Evolutionary conservation across 2,888 invertebrate genomes (phyloP), one percentile per base, ranked within the genome.

Genomic region (Melieria picta): DNA sequence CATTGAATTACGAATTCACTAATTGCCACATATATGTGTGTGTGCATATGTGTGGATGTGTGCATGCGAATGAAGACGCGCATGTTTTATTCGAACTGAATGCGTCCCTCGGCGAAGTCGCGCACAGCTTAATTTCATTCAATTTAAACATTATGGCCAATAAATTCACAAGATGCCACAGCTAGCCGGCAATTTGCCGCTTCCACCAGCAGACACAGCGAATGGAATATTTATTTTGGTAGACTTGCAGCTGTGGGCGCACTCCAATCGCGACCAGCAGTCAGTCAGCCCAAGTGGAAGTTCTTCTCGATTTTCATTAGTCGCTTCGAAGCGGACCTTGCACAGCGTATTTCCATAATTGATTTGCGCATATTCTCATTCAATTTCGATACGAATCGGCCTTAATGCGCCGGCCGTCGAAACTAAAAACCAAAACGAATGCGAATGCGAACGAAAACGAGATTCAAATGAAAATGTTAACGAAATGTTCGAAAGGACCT

Each of bases 291-390:
- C 11, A 9, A n/a, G 11, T 9, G 13, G 5, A 50, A 50, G 50
- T 50, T n/a, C 6, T 52, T 52, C 6, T 9, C 6, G 7, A 52
- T 52, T 52, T 9, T 50, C 10, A 9, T 50, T 50, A 50, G 11
- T 9, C 50, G 10, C 11, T 50, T 50, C 30, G 6, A 9, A 52
- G 7, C 52, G 13, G 11, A 30, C 30, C 30, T 10, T 10, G 16
- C 65, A 61, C 65, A 52, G 16, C n/a, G 11, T 60, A 71, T 65
- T 58, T 61, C 55, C 61, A 61, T 71, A 65, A 65, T 71, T 71
- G 70, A 71, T 71, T 65, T 64, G 55, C 46, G 52, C 64, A 70
- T 57, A 70, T 64, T 70, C 64, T 65, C 48, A 60, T 50, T n/a
- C 30, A 66, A n/a, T 47, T 66, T 62, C 48, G 55, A 47, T 66